These are phyloP conservation scores for Hedya salicella DNA, from an alignment of 2,888 invertebrate species.

Conservation along the genomic window DNA sequence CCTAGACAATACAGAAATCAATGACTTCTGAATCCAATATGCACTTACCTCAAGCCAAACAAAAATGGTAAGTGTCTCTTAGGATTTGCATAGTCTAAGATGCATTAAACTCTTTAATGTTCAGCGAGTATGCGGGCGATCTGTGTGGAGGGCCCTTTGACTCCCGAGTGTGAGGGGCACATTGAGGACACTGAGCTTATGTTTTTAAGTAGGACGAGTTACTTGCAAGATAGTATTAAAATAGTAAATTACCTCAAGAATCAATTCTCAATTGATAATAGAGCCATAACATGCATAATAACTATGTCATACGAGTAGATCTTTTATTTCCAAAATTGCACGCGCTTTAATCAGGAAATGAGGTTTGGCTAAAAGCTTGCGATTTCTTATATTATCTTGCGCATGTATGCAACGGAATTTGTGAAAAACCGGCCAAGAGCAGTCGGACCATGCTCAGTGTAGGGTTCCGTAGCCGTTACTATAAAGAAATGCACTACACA, in stretches of 20 bases:
- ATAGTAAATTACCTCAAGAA: neutral
- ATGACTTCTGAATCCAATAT: slow-evolving; percentile 14
- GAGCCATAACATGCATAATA: no score
- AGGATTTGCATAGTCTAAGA: slow-evolving; percentile 63
- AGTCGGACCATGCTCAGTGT: no score
- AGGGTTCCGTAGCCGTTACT: no score
- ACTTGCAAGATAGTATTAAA: neutral
- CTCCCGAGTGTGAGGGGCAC: slow-evolving; percentile 24
- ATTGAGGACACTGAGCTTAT: slow-evolving; percentile 27
- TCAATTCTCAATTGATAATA: no score
- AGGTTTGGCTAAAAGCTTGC: no score
- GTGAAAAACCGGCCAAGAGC: no score
- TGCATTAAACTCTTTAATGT: slow-evolving; percentile 56
- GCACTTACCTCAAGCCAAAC: slow-evolving; percentile 34
- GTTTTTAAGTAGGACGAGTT: slow-evolving; percentile 16
- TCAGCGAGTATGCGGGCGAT: slow-evolving; percentile 70
- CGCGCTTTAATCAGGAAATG: no score
- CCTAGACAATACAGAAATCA: neutral
- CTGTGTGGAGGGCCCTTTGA: slow-evolving; percentile 50
- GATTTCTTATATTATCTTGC: no score
- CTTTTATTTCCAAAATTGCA: no score
- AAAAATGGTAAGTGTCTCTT: slow-evolving; percentile 50
- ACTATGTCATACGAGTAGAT: no score
- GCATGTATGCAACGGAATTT: no score
- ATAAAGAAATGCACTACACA: no score